Conservation (phyloP, 1,140 invertebrate genomes). For the Drosophila ficusphila region DNA sequence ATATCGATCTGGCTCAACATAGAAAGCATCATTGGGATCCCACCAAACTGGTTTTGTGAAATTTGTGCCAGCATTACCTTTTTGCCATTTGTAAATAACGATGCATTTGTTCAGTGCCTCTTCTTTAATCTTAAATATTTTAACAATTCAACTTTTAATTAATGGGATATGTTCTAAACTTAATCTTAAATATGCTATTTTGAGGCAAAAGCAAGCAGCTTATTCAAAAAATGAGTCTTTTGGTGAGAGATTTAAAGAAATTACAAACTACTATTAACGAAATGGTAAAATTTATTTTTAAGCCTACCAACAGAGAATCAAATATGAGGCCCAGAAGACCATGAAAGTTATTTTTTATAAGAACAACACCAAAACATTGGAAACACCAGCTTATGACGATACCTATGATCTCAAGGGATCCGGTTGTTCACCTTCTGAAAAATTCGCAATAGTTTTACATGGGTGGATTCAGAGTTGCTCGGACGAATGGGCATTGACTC, state of each 20-base stretch:
- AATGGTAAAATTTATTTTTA: neutral
- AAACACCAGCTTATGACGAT: conserved; percentile 32
- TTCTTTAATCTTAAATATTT: neutral
- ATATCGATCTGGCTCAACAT: conserved; percentile 1
- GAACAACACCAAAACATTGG: conserved; percentile 63
- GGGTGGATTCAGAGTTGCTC: conserved; percentile 80
- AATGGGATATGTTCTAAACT: conserved; percentile 20
- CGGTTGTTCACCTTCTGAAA: conserved; percentile 56
- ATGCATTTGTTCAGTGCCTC: conserved; percentile 3
- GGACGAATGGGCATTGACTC: conserved; percentile 64
- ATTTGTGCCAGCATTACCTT: conserved; percentile 25
- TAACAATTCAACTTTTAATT: conserved; percentile 2
- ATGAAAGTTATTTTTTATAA: conserved; percentile 57
- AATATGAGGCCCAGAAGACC: conserved; percentile 50
- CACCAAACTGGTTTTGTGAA: no score
- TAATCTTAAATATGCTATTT: conserved; percentile 23
- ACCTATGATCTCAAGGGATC: conserved; percentile 43
- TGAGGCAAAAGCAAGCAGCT: conserved; percentile 6
- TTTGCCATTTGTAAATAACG: conserved; percentile 6
- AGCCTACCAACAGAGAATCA: conserved; percentile 32
- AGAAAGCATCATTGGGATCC: no score
- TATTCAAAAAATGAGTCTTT: conserved; percentile 29
- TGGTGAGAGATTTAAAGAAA: conserved; percentile 22
- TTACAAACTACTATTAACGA: neutral
- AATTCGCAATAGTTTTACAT: conserved; percentile 76